Conservation (phyloP, 2,797 vertebrate species). For the Halcyon smyrnensis region DNA sequence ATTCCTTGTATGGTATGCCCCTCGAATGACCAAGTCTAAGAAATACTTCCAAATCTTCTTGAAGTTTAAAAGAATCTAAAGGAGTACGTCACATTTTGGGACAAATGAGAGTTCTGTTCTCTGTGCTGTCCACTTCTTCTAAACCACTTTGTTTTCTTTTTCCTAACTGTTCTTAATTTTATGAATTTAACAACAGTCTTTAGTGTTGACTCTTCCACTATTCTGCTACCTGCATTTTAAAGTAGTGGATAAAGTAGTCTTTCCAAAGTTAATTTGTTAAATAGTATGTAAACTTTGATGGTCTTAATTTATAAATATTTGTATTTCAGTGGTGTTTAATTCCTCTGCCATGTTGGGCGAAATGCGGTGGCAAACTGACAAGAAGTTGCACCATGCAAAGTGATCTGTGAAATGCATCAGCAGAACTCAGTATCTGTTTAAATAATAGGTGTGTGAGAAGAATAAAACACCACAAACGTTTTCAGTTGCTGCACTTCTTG, state of each 20-base stretch:
- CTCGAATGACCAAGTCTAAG: background rate
- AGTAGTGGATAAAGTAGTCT: background rate
- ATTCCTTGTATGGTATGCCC: background rate
- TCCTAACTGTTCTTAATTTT: background rate
- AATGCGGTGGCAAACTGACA: background rate
- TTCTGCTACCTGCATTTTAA: background rate
- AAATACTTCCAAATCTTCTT: background rate
- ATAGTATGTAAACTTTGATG: background rate
- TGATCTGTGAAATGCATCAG: background rate
- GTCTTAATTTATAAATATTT: background rate
- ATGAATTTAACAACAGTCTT: background rate
- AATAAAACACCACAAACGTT: background rate
- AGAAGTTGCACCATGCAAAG: background rate
- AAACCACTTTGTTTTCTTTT: background rate
- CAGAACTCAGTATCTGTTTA: background rate
- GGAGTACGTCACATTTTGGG: background rate
- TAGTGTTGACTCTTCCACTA: background rate
- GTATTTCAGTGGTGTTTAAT: background rate
- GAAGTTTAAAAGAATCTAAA: background rate
- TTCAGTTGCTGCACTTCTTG: background rate
- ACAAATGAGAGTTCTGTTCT: background rate
- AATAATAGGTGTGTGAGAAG: background rate
- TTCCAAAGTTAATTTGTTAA: background rate
- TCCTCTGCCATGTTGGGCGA: background rate
- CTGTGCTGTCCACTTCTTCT: background rate